phyloP scores from a whole-genome alignment of 2,113 vertebrate genomes.

The Chaenocephalus aceratus region DNA sequence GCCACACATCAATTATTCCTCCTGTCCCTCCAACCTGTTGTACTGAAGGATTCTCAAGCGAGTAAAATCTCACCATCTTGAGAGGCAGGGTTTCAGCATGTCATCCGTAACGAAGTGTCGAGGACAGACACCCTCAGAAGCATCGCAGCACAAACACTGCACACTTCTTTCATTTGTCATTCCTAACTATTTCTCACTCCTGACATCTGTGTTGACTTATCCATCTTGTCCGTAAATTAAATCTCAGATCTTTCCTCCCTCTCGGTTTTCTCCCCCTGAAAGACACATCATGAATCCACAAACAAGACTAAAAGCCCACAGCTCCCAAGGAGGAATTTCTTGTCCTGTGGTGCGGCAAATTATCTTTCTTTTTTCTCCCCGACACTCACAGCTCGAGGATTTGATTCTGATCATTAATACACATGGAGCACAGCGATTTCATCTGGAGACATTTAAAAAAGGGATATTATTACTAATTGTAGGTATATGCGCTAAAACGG shows the following conservation, averaged over 20 bases:
- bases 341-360: slow-evolving; percentile 72
- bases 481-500: slow-evolving; percentile 11
- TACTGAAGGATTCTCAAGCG: slow-evolving; percentile 22
- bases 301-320: slow-evolving; percentile 57
- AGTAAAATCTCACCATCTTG: slow-evolving; percentile 6
- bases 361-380: slow-evolving; percentile 47
- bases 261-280: slow-evolving; percentile 54
- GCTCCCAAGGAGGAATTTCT: slow-evolving; percentile 54
- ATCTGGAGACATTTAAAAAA: slow-evolving; percentile 32
- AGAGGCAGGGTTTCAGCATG: slow-evolving; percentile 34
- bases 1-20: slow-evolving; percentile 57
- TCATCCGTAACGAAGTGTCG: slow-evolving; percentile 32
- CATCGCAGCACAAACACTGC: slow-evolving; percentile 34
- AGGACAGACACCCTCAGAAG: slow-evolving; percentile 47
- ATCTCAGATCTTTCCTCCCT: slow-evolving; percentile 70
- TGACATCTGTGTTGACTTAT: slow-evolving; percentile 78
- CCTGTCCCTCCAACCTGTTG: slow-evolving; percentile 62
- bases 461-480: slow-evolving; percentile 16
- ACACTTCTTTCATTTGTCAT: slow-evolving; percentile 64
- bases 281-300: slow-evolving; percentile 70
- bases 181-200: slow-evolving; percentile 74
- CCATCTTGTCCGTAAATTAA: slow-evolving; percentile 79
- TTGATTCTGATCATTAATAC: slow-evolving; percentile 69
- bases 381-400: slow-evolving; percentile 41
- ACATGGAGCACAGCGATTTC: slow-evolving; percentile 57